A percentile compares a stretch with the other conserved stretches of the same genome.
These are phyloP conservation scores for Oscheius sp. DNA, from an alignment of 2,888 invertebrate genomes.

Conservation along the genomic window DNA sequence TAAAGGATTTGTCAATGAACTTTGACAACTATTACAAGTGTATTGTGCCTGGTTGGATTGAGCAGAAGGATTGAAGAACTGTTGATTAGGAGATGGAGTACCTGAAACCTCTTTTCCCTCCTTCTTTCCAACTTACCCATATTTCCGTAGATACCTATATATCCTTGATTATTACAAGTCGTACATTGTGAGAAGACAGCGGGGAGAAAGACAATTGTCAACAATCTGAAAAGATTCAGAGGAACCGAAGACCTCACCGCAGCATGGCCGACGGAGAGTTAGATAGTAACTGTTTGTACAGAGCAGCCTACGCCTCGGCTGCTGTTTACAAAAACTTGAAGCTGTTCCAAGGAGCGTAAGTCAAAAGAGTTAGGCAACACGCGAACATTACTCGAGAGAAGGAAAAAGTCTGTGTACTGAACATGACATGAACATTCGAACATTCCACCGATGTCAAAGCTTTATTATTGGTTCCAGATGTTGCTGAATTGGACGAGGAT, in stretches of 20 bases:
- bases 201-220: neutral
- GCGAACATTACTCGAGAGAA: neutral
- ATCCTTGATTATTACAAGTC: neutral
- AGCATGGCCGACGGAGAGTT: slow-evolving; percentile 15
- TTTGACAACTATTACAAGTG: slow-evolving; percentile 10
- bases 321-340: slow-evolving; percentile 26
- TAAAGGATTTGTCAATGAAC: neutral
- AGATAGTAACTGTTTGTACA: slow-evolving; percentile 26
- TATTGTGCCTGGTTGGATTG: neutral
- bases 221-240: neutral
- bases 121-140: neutral
- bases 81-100: neutral
- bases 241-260: neutral
- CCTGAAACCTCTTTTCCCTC: neutral
- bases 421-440: too few species aligned
- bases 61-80: neutral
- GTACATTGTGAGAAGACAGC: slow-evolving; percentile 2
- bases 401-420: neutral
- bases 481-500: slow-evolving; percentile 32
- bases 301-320: slow-evolving; percentile 5
- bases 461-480: neutral
- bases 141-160: neutral
- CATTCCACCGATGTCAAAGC: too few species aligned
- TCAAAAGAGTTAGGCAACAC: too few species aligned
- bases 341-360: slow-evolving; percentile 18